phyloP scores from a whole-genome alignment of 2,888 invertebrate species.

The Aphodius granarius region DNA sequence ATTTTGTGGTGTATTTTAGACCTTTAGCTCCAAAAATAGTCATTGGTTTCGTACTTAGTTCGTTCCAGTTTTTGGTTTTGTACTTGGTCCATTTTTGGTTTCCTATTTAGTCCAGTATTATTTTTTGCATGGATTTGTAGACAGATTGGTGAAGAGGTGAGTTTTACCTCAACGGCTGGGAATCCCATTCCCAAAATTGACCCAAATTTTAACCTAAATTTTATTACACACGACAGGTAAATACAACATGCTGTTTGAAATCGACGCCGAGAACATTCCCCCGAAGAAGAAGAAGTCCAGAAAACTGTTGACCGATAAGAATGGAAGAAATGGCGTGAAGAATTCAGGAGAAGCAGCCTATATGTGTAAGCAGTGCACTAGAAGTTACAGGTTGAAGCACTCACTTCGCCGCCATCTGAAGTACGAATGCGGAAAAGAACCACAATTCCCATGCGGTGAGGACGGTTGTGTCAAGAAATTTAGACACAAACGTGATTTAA shows the following conservation, averaged over 20 bases:
- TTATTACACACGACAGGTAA: not conserved
- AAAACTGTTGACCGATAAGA: not conserved
- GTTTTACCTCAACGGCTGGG: too few relatives aligned
- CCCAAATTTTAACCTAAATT: not conserved
- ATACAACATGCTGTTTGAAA: not conserved
- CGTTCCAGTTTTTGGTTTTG: not conserved
- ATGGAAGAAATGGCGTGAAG: not conserved
- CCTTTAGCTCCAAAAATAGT: not conserved
- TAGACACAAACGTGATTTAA: conserved; percentile 56
- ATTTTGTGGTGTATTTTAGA: not conserved
- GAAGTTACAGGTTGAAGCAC: conserved; percentile 30
- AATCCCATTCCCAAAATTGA: too few relatives aligned
- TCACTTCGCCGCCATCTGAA: conserved; percentile 31
- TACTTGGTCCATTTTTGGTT: not conserved
- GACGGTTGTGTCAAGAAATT: conserved; percentile 42
- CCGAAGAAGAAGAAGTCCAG: not conserved
- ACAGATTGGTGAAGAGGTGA: not conserved
- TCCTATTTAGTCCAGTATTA: not conserved
- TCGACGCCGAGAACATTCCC: not conserved
- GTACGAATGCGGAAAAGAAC: conserved; percentile 33
- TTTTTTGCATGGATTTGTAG: not conserved
- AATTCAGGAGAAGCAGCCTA: not conserved
- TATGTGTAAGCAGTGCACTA: conserved; percentile 29
- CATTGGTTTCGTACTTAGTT: not conserved
- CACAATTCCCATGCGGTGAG: conserved; percentile 24